phyloP scores from a whole-genome alignment of 2,888 invertebrate species.

The Chrysolina haemoptera region DNA sequence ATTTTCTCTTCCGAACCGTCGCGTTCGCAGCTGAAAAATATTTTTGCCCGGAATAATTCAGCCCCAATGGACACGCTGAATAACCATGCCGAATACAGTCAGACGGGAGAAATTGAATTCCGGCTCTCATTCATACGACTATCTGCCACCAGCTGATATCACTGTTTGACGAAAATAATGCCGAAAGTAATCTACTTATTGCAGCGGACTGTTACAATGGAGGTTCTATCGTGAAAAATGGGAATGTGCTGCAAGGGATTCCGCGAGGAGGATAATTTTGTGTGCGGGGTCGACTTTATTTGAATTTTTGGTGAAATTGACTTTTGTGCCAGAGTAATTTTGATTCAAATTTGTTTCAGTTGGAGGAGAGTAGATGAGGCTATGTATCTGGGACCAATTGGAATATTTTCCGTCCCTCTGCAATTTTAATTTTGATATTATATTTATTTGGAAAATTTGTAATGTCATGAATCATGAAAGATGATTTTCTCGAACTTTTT shows the following conservation, averaged over 20 bases:
- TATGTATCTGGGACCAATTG: too few relatives aligned
- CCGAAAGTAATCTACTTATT: conserved; percentile 42
- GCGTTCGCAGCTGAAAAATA: conserved; percentile 17
- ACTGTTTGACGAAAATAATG: conserved; percentile 41
- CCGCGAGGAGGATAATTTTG: not conserved
- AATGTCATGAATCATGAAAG: too few relatives aligned
- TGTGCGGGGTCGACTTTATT: not conserved
- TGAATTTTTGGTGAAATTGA: not conserved
- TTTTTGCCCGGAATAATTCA: conserved; percentile 16
- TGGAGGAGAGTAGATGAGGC: too few relatives aligned
- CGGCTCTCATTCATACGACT: conserved; percentile 13
- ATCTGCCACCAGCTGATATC: conserved; percentile 32
- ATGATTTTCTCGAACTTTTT: too few relatives aligned
- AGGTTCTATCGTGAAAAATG: conserved; percentile 11
- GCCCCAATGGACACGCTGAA: conserved; percentile 10
- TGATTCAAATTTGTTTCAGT: too few relatives aligned
- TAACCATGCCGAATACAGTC: not conserved
- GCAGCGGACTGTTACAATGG: conserved; percentile 34
- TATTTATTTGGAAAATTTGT: too few relatives aligned
- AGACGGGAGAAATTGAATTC: conserved; percentile 7
- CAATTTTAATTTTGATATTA: too few relatives aligned
- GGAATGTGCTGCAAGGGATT: not conserved
- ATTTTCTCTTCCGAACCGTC: conserved; percentile 14
- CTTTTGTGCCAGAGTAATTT: not conserved
- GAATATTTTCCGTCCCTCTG: too few relatives aligned